A percentile compares a stretch with the other conserved stretches of the same genome.
Conservation (phyloP, 1,140 invertebrate genomes). For the Drosophila sulfurigaster region DNA sequence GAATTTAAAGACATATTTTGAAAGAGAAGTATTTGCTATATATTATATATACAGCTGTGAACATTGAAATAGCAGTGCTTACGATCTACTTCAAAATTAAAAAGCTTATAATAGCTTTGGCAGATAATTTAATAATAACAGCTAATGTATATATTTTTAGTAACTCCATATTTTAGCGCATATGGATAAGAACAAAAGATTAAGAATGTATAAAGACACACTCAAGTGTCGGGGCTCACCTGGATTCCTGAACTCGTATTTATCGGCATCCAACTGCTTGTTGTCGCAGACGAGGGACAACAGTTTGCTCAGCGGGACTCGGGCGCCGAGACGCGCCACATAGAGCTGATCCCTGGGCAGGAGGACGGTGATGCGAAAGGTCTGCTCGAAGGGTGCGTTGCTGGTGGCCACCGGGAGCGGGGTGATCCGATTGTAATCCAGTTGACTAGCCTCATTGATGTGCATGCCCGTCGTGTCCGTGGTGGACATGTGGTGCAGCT, state of each 20-base stretch:
- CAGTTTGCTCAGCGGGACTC: constrained; percentile 88
- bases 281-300: constrained; percentile 92
- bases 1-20: no score
- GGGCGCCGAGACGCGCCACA: constrained; percentile 86
- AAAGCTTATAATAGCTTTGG: no score
- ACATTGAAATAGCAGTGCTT: no score
- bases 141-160: no score
- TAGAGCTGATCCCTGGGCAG: constrained; percentile 93
- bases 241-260: constrained; percentile 93
- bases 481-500: constrained; percentile 74
- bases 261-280: constrained; percentile 90
- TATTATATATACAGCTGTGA: no score
- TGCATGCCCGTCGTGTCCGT: constrained; percentile 69
- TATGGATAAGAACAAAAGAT: no score
- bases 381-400: constrained; percentile 84
- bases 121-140: no score
- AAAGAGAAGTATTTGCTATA: no score
- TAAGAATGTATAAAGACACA: no score
- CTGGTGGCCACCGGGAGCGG: constrained; percentile 80
- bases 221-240: constrained; percentile 85
- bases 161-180: no score
- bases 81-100: no score
- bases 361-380: constrained; percentile 88
- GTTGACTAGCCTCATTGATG: constrained; percentile 83
- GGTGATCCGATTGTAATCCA: constrained; percentile 84